Conservation (phyloP, 2,888 invertebrate genomes). For the Pseudoips prasinana region DNA sequence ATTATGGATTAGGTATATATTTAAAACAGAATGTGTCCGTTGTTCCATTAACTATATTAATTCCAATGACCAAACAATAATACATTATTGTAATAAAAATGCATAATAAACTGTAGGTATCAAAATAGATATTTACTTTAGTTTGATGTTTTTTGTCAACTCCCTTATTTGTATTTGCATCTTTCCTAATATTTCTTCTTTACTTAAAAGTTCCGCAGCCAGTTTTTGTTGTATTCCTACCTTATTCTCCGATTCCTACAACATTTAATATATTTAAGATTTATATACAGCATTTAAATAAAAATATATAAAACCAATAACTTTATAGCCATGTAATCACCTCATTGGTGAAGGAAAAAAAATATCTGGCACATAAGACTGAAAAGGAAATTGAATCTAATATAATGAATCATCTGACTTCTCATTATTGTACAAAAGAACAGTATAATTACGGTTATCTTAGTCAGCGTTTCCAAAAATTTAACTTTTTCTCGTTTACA, state of each 20-base stretch:
- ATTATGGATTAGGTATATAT: too few species aligned
- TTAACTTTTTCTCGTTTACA: constrained; percentile 68
- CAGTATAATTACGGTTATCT: constrained; percentile 57
- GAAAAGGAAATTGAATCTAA: constrained; percentile 47
- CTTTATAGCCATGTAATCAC: constrained; percentile 33
- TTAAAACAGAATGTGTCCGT: too few species aligned
- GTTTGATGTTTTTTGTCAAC: constrained; percentile 64
- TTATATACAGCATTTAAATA: background rate
- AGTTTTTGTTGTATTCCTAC: constrained; percentile 73
- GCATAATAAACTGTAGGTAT: background rate
- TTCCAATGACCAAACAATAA: too few species aligned
- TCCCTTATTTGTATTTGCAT: constrained; percentile 72
- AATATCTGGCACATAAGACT: constrained; percentile 57
- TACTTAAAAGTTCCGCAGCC: constrained; percentile 70
- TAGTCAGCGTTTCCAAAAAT: constrained; percentile 70
- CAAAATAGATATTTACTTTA: constrained; percentile 58
- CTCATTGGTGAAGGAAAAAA: constrained; percentile 45
- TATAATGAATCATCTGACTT: constrained; percentile 8
- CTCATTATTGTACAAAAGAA: background rate
- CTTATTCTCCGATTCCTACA: constrained; percentile 69
- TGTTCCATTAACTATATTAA: too few species aligned
- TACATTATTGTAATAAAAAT: too few species aligned
- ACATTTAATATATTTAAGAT: constrained; percentile 12
- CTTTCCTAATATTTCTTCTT: constrained; percentile 68
- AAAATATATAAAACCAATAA: background rate